Percentiles rank a stretch among this genome's conserved stretches.
Evolutionary conservation across 35 echinoderm and acorn worm genomes (phyloP).

Genomic region (Heliocidaris erythrogramma): DNA sequence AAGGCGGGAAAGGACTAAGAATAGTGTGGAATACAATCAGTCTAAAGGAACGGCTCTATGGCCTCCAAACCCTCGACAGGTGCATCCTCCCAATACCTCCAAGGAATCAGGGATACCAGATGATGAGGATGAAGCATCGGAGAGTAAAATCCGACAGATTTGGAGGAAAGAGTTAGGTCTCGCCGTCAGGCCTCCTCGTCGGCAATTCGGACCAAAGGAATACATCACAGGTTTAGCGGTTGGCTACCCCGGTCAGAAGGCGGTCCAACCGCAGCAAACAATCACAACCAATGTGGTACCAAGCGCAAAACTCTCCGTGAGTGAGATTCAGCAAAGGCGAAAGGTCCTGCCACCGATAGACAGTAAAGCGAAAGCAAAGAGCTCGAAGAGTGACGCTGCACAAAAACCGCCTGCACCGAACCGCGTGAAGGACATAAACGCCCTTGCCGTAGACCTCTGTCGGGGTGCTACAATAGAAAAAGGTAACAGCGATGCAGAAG

Average conservation of each 20-base stretch:
- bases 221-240: conserved; percentile 31
- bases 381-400: background rate
- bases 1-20: background rate
- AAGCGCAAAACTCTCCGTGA: background rate
- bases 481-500: background rate
- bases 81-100: background rate
- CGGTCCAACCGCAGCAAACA: background rate
- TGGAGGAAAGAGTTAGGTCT: conserved; percentile 47
- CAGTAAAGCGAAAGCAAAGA: background rate
- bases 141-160: conserved; percentile 34
- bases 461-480: background rate
- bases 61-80: background rate
- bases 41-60: background rate
- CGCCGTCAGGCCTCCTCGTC: background rate
- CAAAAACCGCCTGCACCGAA: background rate
- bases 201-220: background rate
- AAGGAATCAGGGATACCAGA: background rate
- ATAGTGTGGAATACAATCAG: background rate
- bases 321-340: background rate
- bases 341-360: conserved; percentile 1
- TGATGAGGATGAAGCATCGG: background rate
- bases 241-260: conserved; percentile 4
- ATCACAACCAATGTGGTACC: background rate
- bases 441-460: background rate
- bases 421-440: conserved; percentile 15